Base-by-base conservation (phyloP, 2,113 vertebrate genomes). In the Chaetodon auriga region DNA sequence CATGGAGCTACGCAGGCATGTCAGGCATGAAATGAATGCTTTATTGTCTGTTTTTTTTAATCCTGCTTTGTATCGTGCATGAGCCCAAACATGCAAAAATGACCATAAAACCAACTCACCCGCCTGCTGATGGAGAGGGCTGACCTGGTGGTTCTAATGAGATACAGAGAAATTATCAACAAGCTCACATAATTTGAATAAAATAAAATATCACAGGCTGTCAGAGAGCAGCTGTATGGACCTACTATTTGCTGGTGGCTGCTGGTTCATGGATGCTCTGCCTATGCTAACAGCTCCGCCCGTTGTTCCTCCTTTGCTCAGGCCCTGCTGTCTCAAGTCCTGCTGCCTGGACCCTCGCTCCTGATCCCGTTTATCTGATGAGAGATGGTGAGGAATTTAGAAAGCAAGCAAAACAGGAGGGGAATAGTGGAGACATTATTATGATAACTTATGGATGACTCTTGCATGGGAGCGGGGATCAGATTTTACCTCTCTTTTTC, bases 321-420 rank as follows among this genome's bases (percentile, higher is more conserved):
- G 74, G 35, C 74, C 89, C 77, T 92, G 93, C 84, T 94, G 93
- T 49, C 43, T 96, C 92, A 89, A 43, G 49, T 96, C 96, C 75
- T 94, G 94, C 91, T 96, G 96, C 9, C 96, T 94, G 62, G 91
- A 94, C 58, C 95, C 96, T 65, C 97, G 94, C 43, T 98, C 97
- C 85, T 95, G 95, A 85, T 99, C 97, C 53, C 98, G 93, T 90
- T 97, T 97, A 48, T 98, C 97, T 98, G 93, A 68, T 7, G 46
- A 72, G 16, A 55, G 23, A 58, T 5, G 15, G n/a, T 6, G 19
- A 16, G 30, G 14, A 19, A 30, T 53, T 76, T 35, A 66, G 14
- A 41, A 19, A 49, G 8, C 14, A 2, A 71, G 41, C n/a, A 38
- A 48, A 55, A 30, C 13, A 53, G 12, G 16, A 13, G 7, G 5